Conservation (phyloP, 2,888 invertebrate species). For the Dolomedes plantarius region DNA sequence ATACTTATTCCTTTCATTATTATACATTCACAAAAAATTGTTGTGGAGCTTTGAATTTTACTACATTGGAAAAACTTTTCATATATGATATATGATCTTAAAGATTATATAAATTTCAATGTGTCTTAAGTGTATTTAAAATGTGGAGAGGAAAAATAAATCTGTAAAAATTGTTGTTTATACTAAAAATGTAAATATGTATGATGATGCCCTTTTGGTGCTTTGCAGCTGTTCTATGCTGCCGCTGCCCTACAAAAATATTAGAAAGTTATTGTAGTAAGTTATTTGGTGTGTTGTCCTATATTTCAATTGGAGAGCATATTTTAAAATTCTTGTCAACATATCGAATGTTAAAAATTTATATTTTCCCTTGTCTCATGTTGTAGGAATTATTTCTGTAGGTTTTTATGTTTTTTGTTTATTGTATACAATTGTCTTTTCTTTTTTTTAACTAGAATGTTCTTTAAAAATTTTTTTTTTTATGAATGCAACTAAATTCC, state of each 20-base stretch:
- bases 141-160: neutral
- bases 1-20: too few relatives aligned
- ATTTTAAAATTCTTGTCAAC: slow-evolving; percentile 4
- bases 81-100: too few relatives aligned
- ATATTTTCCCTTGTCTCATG: neutral
- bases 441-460: neutral
- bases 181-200: neutral
- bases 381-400: neutral
- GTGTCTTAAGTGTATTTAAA: neutral
- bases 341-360: slow-evolving; percentile 1
- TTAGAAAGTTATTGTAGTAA: neutral
- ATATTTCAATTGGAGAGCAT: neutral
- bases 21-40: too few relatives aligned
- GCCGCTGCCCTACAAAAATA: neutral
- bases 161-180: neutral
- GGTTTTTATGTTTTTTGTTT: neutral
- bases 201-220: neutral
- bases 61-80: too few relatives aligned
- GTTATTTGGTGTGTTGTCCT: neutral
- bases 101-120: too few relatives aligned
- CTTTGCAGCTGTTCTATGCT: neutral
- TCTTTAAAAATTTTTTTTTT: neutral
- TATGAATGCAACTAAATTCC: neutral
- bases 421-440: neutral
- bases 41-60: too few relatives aligned